Percentiles rank a stretch among this genome's conserved stretches.
These are phyloP conservation scores for Rhizoglyphus robini DNA, from an alignment of 1,140 invertebrate genomes.

Conservation along the genomic window DNA sequence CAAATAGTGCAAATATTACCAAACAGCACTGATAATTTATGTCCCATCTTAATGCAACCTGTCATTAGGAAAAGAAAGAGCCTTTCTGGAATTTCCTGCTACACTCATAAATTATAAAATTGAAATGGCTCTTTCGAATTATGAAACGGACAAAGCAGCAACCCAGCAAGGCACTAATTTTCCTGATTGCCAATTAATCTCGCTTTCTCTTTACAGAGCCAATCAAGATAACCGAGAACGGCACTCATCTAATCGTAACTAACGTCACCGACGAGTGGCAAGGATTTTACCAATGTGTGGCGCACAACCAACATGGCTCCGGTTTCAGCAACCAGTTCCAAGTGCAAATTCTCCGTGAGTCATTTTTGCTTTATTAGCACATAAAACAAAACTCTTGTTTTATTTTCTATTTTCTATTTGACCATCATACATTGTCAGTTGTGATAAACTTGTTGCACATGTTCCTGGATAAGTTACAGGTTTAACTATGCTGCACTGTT, in stretches of 20 bases:
- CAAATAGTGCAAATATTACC: no score
- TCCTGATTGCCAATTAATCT: not conserved
- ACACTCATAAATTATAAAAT: not conserved
- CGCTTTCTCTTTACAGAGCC: not conserved
- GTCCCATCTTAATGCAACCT: slow-evolving; percentile 9
- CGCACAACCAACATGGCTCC: not conserved
- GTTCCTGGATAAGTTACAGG: no score
- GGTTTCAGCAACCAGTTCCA: slow-evolving; percentile 15
- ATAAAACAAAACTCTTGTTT: no score
- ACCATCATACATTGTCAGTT: no score
- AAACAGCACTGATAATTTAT: no score
- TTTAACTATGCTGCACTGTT: no score
- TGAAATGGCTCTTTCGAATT: not conserved
- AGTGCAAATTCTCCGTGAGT: slow-evolving; percentile 15
- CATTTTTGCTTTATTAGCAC: not conserved
- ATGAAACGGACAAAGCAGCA: not conserved
- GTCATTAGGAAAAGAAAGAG: not conserved
- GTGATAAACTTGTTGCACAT: no score
- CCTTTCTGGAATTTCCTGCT: not conserved
- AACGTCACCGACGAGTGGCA: slow-evolving; percentile 15
- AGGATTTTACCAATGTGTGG: slow-evolving; percentile 17
- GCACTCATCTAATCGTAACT: not conserved
- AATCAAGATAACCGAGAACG: not conserved
- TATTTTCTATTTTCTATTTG: no score
- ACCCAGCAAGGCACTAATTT: not conserved